These are phyloP conservation scores for pig (Sus scrofa) DNA, from an alignment of 2,113 vertebrate genomes.

Conservation along the genomic window DNA sequence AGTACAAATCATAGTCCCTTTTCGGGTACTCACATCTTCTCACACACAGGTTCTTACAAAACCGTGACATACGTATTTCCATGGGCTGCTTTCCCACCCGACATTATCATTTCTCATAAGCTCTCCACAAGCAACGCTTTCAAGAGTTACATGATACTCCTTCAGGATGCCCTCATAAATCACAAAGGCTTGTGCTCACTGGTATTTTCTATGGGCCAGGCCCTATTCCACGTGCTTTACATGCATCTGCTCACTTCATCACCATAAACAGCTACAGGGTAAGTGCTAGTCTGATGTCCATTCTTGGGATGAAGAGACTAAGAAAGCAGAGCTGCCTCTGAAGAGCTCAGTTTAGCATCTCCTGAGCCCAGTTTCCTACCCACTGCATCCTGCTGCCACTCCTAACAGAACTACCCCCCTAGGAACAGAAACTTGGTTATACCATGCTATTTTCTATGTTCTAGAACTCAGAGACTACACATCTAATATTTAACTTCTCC, in stretches of 20 bases:
- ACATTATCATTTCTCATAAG: neutral
- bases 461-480: constrained; percentile 23
- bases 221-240: neutral
- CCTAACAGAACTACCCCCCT: neutral
- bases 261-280: neutral
- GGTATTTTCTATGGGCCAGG: neutral
- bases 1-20: neutral
- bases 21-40: constrained; percentile 24
- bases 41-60: neutral
- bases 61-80: neutral
- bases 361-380: neutral
- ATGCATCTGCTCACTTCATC: neutral
- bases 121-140: neutral
- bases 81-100: neutral
- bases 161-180: neutral
- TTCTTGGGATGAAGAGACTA: neutral
- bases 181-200: neutral
- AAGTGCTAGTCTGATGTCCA: neutral
- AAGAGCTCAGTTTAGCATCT: neutral
- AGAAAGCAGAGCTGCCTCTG: neutral
- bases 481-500: neutral
- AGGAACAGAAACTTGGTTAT: neutral
- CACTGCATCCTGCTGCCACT: neutral
- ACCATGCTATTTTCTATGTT: neutral
- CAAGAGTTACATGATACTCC: neutral